Conservation (phyloP, 2,888 invertebrate genomes). For the Pseudolycoriella hygida region DNA sequence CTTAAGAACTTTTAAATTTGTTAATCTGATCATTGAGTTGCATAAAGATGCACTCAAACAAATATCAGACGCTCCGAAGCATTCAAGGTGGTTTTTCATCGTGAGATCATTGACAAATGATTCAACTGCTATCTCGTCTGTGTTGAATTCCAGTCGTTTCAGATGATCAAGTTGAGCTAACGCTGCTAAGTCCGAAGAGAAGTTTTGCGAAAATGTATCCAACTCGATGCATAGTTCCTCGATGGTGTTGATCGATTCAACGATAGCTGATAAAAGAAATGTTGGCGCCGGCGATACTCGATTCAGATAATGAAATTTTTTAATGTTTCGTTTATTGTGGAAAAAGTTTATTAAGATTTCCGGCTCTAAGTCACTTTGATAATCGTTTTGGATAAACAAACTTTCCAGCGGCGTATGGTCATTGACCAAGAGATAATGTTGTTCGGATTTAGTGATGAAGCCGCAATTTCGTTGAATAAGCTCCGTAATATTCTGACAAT, state of each 20-base stretch:
- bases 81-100: not conserved
- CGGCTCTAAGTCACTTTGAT: conserved; percentile 3
- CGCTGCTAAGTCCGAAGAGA: not conserved
- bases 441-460: conserved; percentile 1
- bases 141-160: conserved; percentile 5
- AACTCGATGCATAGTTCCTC: conserved; percentile 5
- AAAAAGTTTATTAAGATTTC: conserved; percentile 1
- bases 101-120: conserved; percentile 3
- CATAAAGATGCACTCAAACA: conserved; percentile 1
- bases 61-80: conserved; percentile 3
- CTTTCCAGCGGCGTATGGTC: not conserved
- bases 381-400: conserved; percentile 3
- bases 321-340: not conserved
- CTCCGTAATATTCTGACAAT: not conserved
- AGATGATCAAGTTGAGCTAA: not conserved
- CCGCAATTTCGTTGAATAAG: conserved; percentile 2
- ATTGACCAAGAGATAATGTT: not conserved
- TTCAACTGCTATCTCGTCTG: conserved; percentile 3
- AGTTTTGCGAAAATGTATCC: conserved; percentile 4
- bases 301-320: conserved; percentile 3
- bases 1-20: conserved; percentile 2
- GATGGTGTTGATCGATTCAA: conserved; percentile 1
- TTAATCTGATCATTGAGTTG: conserved; percentile 1
- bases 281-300: conserved; percentile 2
- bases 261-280: not conserved